phyloP scores from a whole-genome alignment of 2,888 invertebrate genomes.

The Argyra leucocephala region DNA sequence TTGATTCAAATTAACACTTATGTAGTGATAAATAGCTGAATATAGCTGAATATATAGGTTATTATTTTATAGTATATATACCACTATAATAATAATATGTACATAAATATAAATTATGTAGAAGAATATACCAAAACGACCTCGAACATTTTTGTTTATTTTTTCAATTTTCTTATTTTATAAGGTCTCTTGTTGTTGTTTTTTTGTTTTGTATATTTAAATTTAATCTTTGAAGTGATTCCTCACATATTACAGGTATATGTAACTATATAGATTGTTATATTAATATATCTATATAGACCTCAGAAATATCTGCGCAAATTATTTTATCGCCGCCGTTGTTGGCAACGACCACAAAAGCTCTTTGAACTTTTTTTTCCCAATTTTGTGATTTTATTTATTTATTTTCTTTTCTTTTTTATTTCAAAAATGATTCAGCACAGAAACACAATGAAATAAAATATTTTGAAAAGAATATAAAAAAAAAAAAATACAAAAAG shows the following conservation, averaged over 20 bases:
- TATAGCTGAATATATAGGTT: background rate
- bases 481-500: background rate
- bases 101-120: background rate
- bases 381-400: background rate
- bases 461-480: background rate
- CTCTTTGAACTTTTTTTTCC: constrained; percentile 6
- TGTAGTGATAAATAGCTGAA: background rate
- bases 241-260: too few species aligned
- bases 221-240: background rate
- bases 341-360: constrained; percentile 4
- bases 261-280: too few species aligned
- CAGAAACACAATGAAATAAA: background rate
- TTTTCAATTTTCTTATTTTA: background rate
- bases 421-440: background rate
- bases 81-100: too few species aligned
- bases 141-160: background rate
- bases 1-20: background rate
- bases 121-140: background rate
- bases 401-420: background rate
- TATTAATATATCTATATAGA: too few species aligned
- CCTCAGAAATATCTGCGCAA: background rate
- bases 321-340: constrained; percentile 1
- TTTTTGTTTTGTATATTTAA: background rate
- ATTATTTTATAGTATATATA: too few species aligned
- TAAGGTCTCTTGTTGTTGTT: background rate